Conservation (phyloP, 2,797 vertebrate species). For the Podarcis siculus region DNA sequence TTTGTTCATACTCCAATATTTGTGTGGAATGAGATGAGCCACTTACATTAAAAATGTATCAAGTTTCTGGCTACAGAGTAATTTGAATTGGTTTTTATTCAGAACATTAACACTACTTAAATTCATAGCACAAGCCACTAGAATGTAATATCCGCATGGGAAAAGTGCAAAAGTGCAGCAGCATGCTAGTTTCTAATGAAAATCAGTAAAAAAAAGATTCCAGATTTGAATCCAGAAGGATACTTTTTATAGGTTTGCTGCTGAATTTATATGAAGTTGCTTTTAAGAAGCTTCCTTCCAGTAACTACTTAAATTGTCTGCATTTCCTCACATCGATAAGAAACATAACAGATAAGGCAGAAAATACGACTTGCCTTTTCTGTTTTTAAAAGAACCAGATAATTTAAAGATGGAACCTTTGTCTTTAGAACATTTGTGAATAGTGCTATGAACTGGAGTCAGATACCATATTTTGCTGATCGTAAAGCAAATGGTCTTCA, state of each 20-base stretch:
- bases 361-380: constrained; percentile 21
- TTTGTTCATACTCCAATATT: constrained; percentile 1
- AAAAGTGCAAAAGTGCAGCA: constrained; percentile 3
- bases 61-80: background rate
- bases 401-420: constrained; percentile 23
- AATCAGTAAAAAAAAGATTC: background rate
- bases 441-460: constrained; percentile 39
- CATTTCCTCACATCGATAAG: background rate
- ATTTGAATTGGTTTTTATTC: constrained; percentile 28
- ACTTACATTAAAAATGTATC: background rate
- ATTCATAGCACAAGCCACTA: constrained; percentile 26
- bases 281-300: constrained; percentile 2
- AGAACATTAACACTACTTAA: constrained; percentile 27
- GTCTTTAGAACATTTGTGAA: constrained; percentile 41
- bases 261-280: background rate
- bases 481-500: constrained; percentile 32
- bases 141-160: constrained; percentile 2
- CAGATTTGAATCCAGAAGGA: background rate
- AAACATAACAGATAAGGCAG: constrained; percentile 9
- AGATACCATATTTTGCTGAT: constrained; percentile 43
- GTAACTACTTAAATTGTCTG: background rate
- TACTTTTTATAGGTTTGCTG: background rate
- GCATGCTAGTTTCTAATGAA: background rate
- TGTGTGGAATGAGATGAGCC: constrained; percentile 3
- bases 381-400: background rate